Base-by-base conservation (phyloP, 2,113 vertebrate species). In the Ammodytes marinus region DNA sequence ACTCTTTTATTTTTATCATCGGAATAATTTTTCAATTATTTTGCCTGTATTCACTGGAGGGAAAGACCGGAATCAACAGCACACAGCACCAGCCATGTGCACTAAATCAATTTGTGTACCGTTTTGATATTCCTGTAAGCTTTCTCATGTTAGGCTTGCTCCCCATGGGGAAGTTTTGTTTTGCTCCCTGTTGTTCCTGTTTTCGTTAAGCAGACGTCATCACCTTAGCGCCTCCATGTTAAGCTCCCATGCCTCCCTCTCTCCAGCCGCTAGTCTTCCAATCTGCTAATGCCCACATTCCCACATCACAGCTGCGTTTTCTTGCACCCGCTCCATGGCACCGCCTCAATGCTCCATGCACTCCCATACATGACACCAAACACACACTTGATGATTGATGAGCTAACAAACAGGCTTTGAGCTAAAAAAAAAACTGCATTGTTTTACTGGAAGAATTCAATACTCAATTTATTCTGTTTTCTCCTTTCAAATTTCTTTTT, bases 311-410 rank as follows among this genome's bases (percentile, higher is more conserved):
- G 86, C 75, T 79, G 72, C 27, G 15, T 82, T 79, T 14, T 5
- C 71, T n/a, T 17, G 42, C 69, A 42, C 8, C 39, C 15, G 43
- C 54, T 13, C 49, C 12, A 3, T 46, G 43, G 4, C 69, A 69
- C 68, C n/a, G 4, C 83, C 80, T 60, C 69, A 42, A 39, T 4
- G 70, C 83, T 70, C 78, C 49, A 49, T 53, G 70, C 86, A 64
- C 65, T 71, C 80, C 75, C 68, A 71, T 84, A 86, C 77, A 79
- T 79, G 84, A 90, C 80, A 82, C 80, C 57, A 67, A 86, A 74
- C 84, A 83, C 76, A 60, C 53, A 43, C 73, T 64, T 67, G 81
- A 76, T 92, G 91, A 92, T 91, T 89, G 90, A 92, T 92, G 90
- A 87, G 81, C 82, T 87, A 84, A 86, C 82, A 82, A 63, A 60